A percentile compares a stretch with the other conserved stretches of the same genome.
Conservation (phyloP, 2,888 invertebrate species). For the Tridacna gigas region DNA sequence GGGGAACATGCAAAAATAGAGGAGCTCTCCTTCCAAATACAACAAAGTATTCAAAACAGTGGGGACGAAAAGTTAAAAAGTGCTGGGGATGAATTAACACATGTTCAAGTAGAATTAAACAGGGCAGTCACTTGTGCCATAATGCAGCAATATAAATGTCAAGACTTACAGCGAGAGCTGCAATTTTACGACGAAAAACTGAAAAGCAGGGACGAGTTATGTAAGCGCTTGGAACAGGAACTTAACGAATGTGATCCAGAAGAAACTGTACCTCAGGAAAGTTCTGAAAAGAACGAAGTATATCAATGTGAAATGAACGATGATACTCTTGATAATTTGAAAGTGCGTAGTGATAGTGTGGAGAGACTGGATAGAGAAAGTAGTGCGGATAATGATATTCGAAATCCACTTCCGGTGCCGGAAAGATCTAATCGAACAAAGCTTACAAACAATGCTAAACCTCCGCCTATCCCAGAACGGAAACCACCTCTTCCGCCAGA, state of each 20-base stretch:
- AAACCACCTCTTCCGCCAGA: constrained; percentile 20
- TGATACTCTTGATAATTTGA: not conserved
- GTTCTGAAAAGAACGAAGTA: not conserved
- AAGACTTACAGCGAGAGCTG: constrained; percentile 72
- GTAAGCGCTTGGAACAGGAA: constrained; percentile 65
- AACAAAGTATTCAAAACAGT: constrained; percentile 59
- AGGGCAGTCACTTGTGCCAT: constrained; percentile 75
- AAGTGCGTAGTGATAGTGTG: constrained; percentile 16
- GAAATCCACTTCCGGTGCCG: constrained; percentile 34
- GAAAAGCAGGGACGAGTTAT: constrained; percentile 54
- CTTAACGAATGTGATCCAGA: constrained; percentile 57
- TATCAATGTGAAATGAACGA: not conserved
- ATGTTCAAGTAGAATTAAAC: constrained; percentile 72
- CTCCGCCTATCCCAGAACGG: constrained; percentile 36
- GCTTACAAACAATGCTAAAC: not conserved
- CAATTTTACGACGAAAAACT: constrained; percentile 70
- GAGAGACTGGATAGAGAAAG: constrained; percentile 11
- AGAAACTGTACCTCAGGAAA: not conserved
- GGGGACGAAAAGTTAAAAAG: constrained; percentile 23
- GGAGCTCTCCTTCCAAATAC: constrained; percentile 88
- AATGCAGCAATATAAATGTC: constrained; percentile 76
- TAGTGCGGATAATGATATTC: not conserved
- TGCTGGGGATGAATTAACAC: constrained; percentile 58
- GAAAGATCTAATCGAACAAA: constrained; percentile 25
- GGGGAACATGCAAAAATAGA: constrained; percentile 91